Evolutionary conservation across 2,888 invertebrate genomes (phyloP), one percentile per base, ranked within the genome.

Genomic region (Himalopsyche japonica): DNA sequence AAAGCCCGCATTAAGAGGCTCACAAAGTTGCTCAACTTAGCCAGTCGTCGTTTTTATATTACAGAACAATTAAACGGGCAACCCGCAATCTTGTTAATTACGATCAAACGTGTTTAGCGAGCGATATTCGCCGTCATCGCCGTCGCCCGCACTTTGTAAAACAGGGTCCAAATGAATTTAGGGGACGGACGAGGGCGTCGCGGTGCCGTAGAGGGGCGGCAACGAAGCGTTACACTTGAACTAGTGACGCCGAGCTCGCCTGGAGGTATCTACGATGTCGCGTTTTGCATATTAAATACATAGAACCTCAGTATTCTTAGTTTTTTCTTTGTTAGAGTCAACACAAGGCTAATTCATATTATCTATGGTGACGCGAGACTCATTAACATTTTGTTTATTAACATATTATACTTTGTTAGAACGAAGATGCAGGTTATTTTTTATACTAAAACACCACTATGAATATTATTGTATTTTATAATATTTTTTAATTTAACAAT

Each of bases 1-100:
- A 57, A 76, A 3, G 34, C 32, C 30, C 76, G 32, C 76, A 32
- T 34, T 78, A 49, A 70, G 76, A 15, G 10, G 84, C 30, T 76
- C 57, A 47, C 80, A 80, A 84, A 76, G 76, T 81, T 80, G 64
- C 83, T 76, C 37, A 83, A 27, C 32, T 76, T 76, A 76, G 34
- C 76, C 79, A 76, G 34, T 76, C 79, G 81, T 84, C 81, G 84
- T 84, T 82, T 82, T 84, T 84, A 84, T 82, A 84, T 84, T 84
- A 82, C 82, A 76, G 79, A 76, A 84, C 84, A 84, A 84, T 84
- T 84, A 84, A 79, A 82, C 70, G 84, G 76, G 82, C 82, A 24
- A 34, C 37, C 79, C 79, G 43, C 82, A 84, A 84, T 84, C 84
- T 84, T 82, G 84, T 84, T 84, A 84, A 84, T 84, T 84, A 84